These are phyloP conservation scores for Pseudotriccus pelzelni DNA, from an alignment of 2,797 vertebrate species.

Conservation along the genomic window DNA sequence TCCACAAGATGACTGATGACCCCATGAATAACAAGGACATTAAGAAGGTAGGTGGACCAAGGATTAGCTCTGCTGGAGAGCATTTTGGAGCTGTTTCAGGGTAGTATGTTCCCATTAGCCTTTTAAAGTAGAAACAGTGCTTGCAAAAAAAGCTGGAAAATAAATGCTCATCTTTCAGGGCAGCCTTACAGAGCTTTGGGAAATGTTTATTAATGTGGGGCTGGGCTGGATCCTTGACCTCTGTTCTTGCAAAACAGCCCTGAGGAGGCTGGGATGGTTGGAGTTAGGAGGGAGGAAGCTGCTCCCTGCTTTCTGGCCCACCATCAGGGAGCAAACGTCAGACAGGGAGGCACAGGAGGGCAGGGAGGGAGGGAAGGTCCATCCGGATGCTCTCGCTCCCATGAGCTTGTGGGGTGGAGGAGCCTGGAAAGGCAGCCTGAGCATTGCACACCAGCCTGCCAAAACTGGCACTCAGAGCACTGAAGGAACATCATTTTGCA, in stretches of 20 bases:
- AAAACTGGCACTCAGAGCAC: fast-evolving
- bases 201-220: not conserved
- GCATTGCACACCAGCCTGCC: not conserved
- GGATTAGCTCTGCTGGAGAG: not conserved
- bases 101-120: not conserved
- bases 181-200: not conserved
- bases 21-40: constrained; percentile 97
- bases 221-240: constrained; percentile 32
- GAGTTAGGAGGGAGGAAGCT: not conserved
- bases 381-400: not conserved
- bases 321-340: not conserved
- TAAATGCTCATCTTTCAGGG: not conserved
- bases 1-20: constrained; percentile 96
- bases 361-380: not conserved
- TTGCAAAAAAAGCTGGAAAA: constrained; percentile 16
- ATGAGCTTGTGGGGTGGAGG: not conserved
- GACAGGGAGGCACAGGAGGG: not conserved
- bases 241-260: not conserved
- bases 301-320: not conserved
- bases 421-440: not conserved
- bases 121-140: constrained; percentile 7
- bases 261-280: not conserved
- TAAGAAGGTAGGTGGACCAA: constrained; percentile 86
- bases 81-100: not conserved
- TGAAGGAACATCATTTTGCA: not conserved